A percentile compares a stretch with the other conserved stretches of the same genome.
Evolutionary conservation across 2,888 invertebrate species (phyloP).

Genomic region (Beris chalybata): DNA sequence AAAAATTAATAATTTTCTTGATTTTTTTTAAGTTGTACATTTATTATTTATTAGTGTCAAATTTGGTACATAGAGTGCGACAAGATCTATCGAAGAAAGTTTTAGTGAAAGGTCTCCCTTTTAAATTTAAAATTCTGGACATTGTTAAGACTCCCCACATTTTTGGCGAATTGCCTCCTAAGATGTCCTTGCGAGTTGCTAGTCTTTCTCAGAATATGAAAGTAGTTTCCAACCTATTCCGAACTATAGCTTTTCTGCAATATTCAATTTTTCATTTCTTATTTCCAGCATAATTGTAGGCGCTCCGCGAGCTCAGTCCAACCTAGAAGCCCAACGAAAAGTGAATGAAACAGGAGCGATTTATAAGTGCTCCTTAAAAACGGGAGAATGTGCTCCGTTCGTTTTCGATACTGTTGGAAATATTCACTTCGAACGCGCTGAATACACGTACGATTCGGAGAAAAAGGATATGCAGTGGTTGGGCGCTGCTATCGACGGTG

Average conservation of each 20-base stretch:
- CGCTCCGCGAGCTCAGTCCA: slow-evolving; percentile 61
- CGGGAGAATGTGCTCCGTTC: slow-evolving; percentile 51
- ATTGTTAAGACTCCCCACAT: too few species aligned
- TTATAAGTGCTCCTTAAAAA: slow-evolving; percentile 56
- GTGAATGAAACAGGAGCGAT: slow-evolving; percentile 60
- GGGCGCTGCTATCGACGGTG: slow-evolving; percentile 59
- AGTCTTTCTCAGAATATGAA: not conserved
- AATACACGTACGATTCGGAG: slow-evolving; percentile 51
- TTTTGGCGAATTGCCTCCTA: too few species aligned
- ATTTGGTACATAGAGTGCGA: too few species aligned
- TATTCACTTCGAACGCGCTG: slow-evolving; percentile 44
- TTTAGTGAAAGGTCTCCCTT: too few species aligned
- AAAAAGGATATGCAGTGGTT: slow-evolving; percentile 58
- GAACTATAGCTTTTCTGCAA: not conserved
- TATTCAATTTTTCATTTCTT: slow-evolving; percentile 3
- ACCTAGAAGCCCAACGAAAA: slow-evolving; percentile 49
- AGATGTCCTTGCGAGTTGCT: too few species aligned
- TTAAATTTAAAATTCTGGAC: too few species aligned
- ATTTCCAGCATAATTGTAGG: slow-evolving; percentile 58
- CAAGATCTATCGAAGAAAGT: too few species aligned
- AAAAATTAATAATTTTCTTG: too few species aligned
- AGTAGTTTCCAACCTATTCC: not conserved
- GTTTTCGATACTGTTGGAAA: slow-evolving; percentile 54
- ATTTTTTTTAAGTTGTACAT: too few species aligned
- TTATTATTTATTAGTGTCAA: too few species aligned